Conservation (phyloP, 2,797 vertebrate species). For the Vireo griseus region DNA sequence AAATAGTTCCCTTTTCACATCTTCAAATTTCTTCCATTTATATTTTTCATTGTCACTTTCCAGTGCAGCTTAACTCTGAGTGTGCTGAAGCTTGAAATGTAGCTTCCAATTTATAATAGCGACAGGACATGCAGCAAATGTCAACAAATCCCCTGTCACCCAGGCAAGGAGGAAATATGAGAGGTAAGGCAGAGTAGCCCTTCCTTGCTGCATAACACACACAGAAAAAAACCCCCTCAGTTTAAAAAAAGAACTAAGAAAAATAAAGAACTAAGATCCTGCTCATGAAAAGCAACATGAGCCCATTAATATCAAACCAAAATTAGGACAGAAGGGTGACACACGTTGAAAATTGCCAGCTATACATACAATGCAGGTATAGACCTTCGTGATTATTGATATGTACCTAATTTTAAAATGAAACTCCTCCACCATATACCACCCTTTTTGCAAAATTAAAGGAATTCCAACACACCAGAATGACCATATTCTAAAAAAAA, state of each 20-base stretch:
- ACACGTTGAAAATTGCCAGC: not conserved
- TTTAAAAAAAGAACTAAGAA: not conserved
- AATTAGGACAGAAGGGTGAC: not conserved
- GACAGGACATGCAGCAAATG: slow-evolving; percentile 73
- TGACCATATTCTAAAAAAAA: slow-evolving; percentile 28
- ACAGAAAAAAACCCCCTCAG: not conserved
- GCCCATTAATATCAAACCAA: not conserved
- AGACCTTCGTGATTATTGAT: not conserved
- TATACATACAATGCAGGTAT: not conserved
- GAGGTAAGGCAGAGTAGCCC: slow-evolving; percentile 51
- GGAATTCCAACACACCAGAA: slow-evolving; percentile 14
- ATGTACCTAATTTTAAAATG: not conserved
- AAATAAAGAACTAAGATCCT: slow-evolving; percentile 1
- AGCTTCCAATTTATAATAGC: slow-evolving; percentile 70
- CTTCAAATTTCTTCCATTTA: slow-evolving; percentile 55
- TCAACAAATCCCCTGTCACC: slow-evolving; percentile 71
- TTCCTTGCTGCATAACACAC: slow-evolving; percentile 12
- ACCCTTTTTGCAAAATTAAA: slow-evolving; percentile 26
- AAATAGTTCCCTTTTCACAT: slow-evolving; percentile 33
- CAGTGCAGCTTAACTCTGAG: slow-evolving; percentile 71
- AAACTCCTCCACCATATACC: not conserved
- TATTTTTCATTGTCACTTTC: slow-evolving; percentile 57
- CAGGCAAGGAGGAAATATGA: slow-evolving; percentile 65
- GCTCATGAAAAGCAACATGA: not conserved
- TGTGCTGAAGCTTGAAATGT: slow-evolving; percentile 75